Percentiles rank a stretch among this genome's conserved stretches.
These are phyloP conservation scores for Microcebus lehilahytsara DNA, from an alignment of 2,113 vertebrate genomes.

Conservation along the genomic window DNA sequence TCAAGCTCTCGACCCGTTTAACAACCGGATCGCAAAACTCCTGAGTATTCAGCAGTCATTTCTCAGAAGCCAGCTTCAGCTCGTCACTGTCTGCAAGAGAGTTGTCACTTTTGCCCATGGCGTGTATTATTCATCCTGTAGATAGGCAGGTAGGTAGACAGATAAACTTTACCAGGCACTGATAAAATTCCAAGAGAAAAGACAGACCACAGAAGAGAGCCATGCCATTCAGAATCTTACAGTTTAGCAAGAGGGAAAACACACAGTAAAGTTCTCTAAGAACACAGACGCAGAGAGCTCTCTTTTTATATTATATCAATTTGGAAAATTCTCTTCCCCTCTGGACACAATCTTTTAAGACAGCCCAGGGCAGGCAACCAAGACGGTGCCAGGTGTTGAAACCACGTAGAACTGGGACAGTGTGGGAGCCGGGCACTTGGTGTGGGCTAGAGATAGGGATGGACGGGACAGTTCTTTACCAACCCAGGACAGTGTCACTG, in stretches of 20 bases:
- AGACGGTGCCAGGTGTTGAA: too few relatives aligned
- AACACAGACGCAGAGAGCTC: background rate
- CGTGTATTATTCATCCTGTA: background rate
- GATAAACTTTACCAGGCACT: too few relatives aligned
- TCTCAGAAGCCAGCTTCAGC: background rate
- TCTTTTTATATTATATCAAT: background rate
- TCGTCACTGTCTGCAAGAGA: background rate
- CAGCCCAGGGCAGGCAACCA: background rate
- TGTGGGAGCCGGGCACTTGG: rapidly evolving
- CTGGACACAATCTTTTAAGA: background rate
- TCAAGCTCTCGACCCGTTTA: background rate
- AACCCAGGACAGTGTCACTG: background rate
- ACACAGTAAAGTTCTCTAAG: background rate
- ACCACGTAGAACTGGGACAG: rapidly evolving
- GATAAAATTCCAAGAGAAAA: background rate
- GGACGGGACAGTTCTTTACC: rapidly evolving
- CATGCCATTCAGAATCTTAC: background rate
- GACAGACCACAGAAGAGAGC: background rate
- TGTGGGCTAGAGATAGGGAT: rapidly evolving
- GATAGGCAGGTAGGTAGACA: rapidly evolving
- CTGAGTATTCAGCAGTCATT: background rate
- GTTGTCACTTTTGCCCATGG: background rate
- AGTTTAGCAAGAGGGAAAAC: background rate
- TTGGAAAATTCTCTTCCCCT: background rate
- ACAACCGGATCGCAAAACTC: background rate